Percentiles rank a stretch among this genome's conserved stretches.
These are phyloP conservation scores for Diglossa cyanea DNA, from an alignment of 2,797 vertebrate genomes.

Conservation along the genomic window DNA sequence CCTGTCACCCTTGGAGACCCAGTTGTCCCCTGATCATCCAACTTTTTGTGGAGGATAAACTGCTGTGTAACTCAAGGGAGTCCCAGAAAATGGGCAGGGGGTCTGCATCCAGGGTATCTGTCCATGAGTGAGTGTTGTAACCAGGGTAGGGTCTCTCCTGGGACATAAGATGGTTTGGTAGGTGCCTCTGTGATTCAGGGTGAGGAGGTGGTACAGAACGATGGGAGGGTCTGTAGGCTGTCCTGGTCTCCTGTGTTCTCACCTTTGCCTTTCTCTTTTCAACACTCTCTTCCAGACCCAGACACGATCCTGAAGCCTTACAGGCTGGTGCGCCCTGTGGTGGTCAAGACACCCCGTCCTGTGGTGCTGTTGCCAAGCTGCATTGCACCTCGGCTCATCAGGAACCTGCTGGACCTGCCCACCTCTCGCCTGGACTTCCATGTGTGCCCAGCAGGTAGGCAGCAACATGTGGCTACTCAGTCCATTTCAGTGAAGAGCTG, in stretches of 20 bases:
- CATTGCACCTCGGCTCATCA: constrained; percentile 85
- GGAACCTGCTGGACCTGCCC: constrained; percentile 84
- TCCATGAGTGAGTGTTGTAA: not conserved
- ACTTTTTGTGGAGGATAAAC: not conserved
- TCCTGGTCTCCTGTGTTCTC: not conserved
- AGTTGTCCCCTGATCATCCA: not conserved
- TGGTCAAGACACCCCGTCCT: constrained; percentile 79
- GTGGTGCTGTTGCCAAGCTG: constrained; percentile 87
- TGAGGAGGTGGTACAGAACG: not conserved
- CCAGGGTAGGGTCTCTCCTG: not conserved
- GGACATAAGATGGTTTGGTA: not conserved
- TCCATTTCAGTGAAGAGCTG: not conserved
- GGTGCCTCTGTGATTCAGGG: not conserved
- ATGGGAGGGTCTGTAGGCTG: not conserved
- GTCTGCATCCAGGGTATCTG: not conserved
- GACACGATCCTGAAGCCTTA: constrained; percentile 78
- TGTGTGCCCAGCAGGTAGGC: constrained; percentile 70
- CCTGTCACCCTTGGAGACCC: not conserved
- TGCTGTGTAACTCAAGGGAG: not conserved
- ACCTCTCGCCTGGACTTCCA: constrained; percentile 76
- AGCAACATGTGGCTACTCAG: not conserved
- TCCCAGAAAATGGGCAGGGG: not conserved
- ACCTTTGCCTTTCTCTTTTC: not conserved
- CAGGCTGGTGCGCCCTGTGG: constrained; percentile 84
- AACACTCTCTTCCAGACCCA: not conserved